Evolutionary conservation across 2,113 vertebrate species (phyloP).

Genomic region (Herpailurus yagouaroundi): DNA sequence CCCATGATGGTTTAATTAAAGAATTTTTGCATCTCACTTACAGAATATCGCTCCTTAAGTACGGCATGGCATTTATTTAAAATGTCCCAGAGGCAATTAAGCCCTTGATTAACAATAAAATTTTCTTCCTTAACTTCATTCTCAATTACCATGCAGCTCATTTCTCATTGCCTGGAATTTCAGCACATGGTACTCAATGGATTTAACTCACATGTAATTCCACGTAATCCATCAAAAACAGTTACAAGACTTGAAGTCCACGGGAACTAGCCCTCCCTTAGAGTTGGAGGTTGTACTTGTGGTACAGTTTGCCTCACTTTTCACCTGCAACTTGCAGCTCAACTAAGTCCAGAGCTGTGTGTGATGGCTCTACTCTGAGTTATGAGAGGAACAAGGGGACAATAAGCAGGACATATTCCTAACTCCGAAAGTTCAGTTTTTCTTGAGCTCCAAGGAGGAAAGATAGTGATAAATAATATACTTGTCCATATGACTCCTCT

Average conservation of each 20-base stretch:
- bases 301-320: background rate
- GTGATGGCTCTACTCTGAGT: background rate
- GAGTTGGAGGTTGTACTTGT: background rate
- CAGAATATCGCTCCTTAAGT: slow-evolving; percentile 83
- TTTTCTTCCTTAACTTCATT: slow-evolving; percentile 83
- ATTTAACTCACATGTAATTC: slow-evolving; percentile 7
- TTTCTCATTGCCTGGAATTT: slow-evolving; percentile 82
- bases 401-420: background rate
- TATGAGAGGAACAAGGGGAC: background rate
- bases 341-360: accelerated
- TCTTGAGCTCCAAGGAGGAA: background rate
- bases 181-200: slow-evolving; percentile 24
- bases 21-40: slow-evolving; percentile 84
- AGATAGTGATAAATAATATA: background rate
- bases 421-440: background rate
- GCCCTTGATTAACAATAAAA: slow-evolving; percentile 86
- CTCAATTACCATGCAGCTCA: slow-evolving; percentile 77
- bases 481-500: background rate
- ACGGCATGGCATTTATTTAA: slow-evolving; percentile 85
- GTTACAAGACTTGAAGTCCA: background rate
- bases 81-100: slow-evolving; percentile 87
- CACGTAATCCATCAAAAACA: background rate
- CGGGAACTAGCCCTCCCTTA: background rate
- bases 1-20: slow-evolving; percentile 86
- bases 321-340: background rate